phyloP scores from a whole-genome alignment of 1,140 invertebrate species.

The Globodera rostochiensis region DNA sequence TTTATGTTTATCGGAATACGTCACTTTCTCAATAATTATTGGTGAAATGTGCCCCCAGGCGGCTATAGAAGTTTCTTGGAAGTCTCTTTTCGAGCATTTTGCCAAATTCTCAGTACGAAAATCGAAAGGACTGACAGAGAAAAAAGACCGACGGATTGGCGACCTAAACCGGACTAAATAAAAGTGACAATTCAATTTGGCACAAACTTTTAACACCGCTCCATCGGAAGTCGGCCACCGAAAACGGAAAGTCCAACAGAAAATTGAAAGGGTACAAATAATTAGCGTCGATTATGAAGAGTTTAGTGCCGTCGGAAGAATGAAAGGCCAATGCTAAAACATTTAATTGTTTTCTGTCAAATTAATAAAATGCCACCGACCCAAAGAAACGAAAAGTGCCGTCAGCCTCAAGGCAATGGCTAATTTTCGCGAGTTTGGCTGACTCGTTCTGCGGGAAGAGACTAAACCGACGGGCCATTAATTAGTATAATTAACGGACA shows the following conservation, averaged over 20 bases:
- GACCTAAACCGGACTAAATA: no score
- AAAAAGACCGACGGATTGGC: neutral
- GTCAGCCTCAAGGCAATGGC: neutral
- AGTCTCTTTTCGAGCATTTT: neutral
- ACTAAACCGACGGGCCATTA: neutral
- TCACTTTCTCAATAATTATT: neutral
- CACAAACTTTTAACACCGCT: neutral
- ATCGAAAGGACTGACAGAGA: neutral
- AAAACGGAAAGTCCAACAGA: neutral
- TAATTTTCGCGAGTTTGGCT: neutral
- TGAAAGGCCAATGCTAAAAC: neutral
- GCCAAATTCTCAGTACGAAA: neutral
- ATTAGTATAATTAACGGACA: no score
- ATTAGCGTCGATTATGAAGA: neutral
- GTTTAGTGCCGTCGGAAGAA: neutral
- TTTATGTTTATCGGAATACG: neutral
- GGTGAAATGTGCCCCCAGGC: no score
- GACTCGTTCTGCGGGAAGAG: neutral
- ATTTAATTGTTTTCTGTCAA: neutral
- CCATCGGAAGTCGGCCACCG: neutral
- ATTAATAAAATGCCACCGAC: neutral
- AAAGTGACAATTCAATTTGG: no score
- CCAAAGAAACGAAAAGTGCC: neutral
- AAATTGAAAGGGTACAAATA: neutral
- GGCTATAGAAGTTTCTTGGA: neutral